phyloP scores from a whole-genome alignment of 2,888 invertebrate genomes.

The Hybos culiciformis region DNA sequence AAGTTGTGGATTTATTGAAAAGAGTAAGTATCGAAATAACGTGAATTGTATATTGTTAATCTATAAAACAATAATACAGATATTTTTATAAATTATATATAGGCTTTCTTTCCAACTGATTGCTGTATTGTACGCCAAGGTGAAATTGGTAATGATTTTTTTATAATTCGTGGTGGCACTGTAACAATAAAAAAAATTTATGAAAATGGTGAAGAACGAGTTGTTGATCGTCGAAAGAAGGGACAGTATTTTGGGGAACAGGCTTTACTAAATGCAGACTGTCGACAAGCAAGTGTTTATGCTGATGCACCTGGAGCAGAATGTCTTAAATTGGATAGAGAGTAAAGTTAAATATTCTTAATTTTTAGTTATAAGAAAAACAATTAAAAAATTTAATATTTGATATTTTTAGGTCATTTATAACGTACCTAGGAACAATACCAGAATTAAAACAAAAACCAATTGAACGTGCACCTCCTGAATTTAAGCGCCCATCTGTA shows the following conservation, averaged over 20 bases:
- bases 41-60: neutral
- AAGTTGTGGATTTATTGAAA: conserved; percentile 78
- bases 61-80: too few relatives aligned
- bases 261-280: conserved; percentile 71
- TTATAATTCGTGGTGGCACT: conserved; percentile 73
- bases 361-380: neutral
- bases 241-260: conserved; percentile 86
- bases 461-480: conserved; percentile 15
- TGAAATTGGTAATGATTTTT: conserved; percentile 78
- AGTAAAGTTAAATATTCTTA: conserved; percentile 40
- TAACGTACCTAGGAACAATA: conserved; percentile 62
- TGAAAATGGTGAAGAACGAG: conserved; percentile 45
- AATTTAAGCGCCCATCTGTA: conserved; percentile 20
- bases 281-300: conserved; percentile 78
- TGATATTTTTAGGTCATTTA: conserved; percentile 47
- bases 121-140: conserved; percentile 73
- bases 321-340: conserved; percentile 74
- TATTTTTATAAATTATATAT: conserved; percentile 10
- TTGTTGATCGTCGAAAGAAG: conserved; percentile 54
- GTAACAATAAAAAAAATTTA: conserved; percentile 58
- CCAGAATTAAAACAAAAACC: conserved; percentile 36
- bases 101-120: conserved; percentile 70
- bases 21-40: conserved; percentile 41
- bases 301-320: conserved; percentile 72
- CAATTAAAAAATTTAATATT: neutral